Conservation (phyloP, 2,888 invertebrate genomes). For the Pristionchus fissidentatus region DNA sequence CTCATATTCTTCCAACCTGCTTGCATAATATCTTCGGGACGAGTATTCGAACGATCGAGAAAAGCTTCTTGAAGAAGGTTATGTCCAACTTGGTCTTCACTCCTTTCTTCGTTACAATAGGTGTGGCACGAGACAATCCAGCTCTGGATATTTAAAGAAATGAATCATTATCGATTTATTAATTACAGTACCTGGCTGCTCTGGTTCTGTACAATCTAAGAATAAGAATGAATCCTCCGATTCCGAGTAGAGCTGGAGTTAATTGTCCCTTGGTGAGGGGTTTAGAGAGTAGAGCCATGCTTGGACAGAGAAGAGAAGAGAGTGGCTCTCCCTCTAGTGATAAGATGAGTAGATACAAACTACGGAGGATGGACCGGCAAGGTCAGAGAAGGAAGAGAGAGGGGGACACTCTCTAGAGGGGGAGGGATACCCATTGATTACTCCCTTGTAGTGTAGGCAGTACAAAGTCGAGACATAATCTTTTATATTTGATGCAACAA, state of each 20-base stretch:
- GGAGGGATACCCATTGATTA: slow-evolving; percentile 14
- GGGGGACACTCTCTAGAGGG: neutral
- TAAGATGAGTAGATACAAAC: slow-evolving; percentile 40
- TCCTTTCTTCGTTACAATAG: slow-evolving; percentile 46
- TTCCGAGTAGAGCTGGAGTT: slow-evolving; percentile 61
- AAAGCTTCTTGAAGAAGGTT: slow-evolving; percentile 62
- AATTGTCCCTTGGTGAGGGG: slow-evolving; percentile 58
- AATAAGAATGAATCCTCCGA: slow-evolving; percentile 59
- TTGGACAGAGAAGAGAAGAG: neutral
- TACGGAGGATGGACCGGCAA: slow-evolving; percentile 33
- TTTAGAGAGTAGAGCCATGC: slow-evolving; percentile 60
- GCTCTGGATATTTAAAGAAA: neutral
- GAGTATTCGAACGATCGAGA: slow-evolving; percentile 67
- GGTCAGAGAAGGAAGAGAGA: slow-evolving; percentile 39
- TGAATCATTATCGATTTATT: neutral
- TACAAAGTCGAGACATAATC: neutral
- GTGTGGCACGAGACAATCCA: slow-evolving; percentile 25
- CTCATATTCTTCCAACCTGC: slow-evolving; percentile 56
- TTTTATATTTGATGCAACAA: slow-evolving; percentile 7
- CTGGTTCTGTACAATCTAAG: slow-evolving; percentile 54
- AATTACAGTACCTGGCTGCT: slow-evolving; percentile 18
- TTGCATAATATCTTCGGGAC: slow-evolving; percentile 65
- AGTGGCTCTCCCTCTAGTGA: neutral
- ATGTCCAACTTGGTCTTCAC: slow-evolving; percentile 74
- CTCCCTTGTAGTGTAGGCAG: neutral